Evolutionary conservation across 30 jellyfish, hydroid and myxozoan genomes (phyloP).

Genomic region (Morbakka virulenta): DNA sequence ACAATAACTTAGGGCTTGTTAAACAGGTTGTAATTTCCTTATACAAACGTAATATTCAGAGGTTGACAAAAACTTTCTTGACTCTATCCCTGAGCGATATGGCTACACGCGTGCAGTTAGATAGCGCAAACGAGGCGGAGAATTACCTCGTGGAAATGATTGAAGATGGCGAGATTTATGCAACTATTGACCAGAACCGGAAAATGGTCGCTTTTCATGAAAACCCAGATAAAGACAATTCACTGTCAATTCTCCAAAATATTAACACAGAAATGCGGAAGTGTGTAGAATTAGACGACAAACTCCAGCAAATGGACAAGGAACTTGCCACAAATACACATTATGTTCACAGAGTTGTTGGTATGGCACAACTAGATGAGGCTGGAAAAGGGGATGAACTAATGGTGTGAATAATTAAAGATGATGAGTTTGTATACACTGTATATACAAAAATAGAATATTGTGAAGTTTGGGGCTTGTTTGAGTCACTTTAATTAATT

Average conservation of each 20-base stretch:
- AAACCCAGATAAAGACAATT: conserved; percentile 63
- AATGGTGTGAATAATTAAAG: conserved; percentile 18
- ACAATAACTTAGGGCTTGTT: conserved; percentile 87
- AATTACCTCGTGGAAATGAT: conserved; percentile 81
- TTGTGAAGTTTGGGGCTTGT: too few relatives aligned
- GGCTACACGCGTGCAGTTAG: conserved; percentile 90
- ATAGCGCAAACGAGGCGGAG: conserved; percentile 87
- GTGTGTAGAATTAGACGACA: conserved; percentile 72
- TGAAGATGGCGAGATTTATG: conserved; percentile 96
- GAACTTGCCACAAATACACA: conserved; percentile 87
- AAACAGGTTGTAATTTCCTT: conserved; percentile 88
- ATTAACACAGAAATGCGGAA: conserved; percentile 75
- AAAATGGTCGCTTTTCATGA: conserved; percentile 94
- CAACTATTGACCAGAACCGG: conserved; percentile 84
- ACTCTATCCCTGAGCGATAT: conserved; percentile 85
- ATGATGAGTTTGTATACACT: too few relatives aligned
- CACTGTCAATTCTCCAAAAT: conserved; percentile 61
- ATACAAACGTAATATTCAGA: conserved; percentile 71
- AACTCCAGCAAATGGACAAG: conserved; percentile 78
- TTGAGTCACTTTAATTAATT: too few relatives aligned
- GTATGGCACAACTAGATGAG: conserved; percentile 87
- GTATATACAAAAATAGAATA: too few relatives aligned
- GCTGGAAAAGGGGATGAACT: conserved; percentile 89
- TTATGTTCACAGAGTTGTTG: conserved; percentile 86
- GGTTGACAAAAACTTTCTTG: conserved; percentile 89